These are phyloP conservation scores for Protonemura montana DNA, from an alignment of 2,888 invertebrate genomes.

Conservation along the genomic window DNA sequence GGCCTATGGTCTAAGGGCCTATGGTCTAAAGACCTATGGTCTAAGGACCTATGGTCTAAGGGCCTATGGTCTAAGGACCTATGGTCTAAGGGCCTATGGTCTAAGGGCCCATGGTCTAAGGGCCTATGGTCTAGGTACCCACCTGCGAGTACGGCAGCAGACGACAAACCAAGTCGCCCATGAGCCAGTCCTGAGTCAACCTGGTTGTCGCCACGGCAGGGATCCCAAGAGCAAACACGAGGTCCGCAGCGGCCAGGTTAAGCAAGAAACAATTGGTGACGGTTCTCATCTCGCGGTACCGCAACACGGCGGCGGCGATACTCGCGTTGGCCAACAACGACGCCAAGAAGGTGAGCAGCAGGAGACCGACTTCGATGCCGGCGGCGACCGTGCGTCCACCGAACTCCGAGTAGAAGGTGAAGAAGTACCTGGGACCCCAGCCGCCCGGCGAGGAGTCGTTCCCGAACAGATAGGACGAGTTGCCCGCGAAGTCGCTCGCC, in stretches of 20 bases:
- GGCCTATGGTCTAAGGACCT: too few relatives aligned
- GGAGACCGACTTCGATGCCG: conserved; percentile 59
- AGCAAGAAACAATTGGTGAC: conserved; percentile 67
- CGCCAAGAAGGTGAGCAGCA: conserved; percentile 59
- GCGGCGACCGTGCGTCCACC: conserved; percentile 58
- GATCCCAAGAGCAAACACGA: conserved; percentile 65
- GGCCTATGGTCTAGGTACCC: conserved; percentile 50
- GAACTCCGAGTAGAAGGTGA: conserved; percentile 66
- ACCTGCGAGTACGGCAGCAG: conserved; percentile 67
- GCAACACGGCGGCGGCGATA: conserved; percentile 62
- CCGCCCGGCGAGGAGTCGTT: conserved; percentile 61
- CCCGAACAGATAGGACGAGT: conserved; percentile 64
- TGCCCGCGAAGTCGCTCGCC: conserved; percentile 49
- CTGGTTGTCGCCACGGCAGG: conserved; percentile 64
- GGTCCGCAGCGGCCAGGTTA: conserved; percentile 71
- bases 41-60: too few relatives aligned
- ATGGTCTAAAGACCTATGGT: too few relatives aligned
- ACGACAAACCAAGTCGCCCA: conserved; percentile 63
- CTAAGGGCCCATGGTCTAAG: too few relatives aligned
- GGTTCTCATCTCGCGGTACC: conserved; percentile 64
- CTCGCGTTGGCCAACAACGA: conserved; percentile 64
- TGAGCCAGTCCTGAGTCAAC: conserved; percentile 62
- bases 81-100: too few relatives aligned
- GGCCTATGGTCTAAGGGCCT: too few relatives aligned
- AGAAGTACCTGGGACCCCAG: conserved; percentile 65